A percentile compares a stretch with the other conserved stretches of the same genome.
Evolutionary conservation across 2,113 vertebrate genomes (phyloP).

Genomic region (Dryoscopus gambensis): DNA sequence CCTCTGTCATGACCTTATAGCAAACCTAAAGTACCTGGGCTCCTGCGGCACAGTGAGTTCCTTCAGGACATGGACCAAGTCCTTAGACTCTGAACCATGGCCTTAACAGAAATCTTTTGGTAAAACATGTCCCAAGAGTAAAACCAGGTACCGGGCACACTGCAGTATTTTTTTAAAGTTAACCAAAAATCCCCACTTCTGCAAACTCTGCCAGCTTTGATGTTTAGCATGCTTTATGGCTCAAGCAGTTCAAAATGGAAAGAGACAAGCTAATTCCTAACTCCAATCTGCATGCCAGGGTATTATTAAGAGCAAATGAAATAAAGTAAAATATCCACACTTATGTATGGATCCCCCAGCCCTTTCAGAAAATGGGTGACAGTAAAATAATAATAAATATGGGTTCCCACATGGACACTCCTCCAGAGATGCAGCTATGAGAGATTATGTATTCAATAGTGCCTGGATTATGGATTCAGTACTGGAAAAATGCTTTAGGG

Average conservation of each 20-base stretch:
- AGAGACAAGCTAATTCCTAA: background rate
- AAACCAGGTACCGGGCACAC: background rate
- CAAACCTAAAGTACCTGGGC: background rate
- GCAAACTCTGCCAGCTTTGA: background rate
- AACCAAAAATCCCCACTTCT: background rate
- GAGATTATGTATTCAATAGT: background rate
- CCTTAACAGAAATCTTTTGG: background rate
- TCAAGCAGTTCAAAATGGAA: background rate
- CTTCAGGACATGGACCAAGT: background rate
- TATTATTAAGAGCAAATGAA: background rate
- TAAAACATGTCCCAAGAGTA: background rate
- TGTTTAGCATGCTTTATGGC: background rate
- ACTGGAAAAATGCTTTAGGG: background rate
- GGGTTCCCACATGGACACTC: background rate
- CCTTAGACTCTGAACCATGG: background rate
- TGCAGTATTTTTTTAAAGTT: background rate
- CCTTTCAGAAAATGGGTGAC: background rate
- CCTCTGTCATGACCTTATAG: background rate
- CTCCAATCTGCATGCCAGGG: fast-evolving
- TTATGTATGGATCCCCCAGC: background rate
- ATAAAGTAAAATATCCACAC: background rate
- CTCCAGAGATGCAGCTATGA: background rate
- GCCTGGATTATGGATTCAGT: background rate
- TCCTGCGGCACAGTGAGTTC: background rate
- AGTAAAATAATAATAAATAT: background rate